These are phyloP conservation scores for Petrophora chlorosata DNA, from an alignment of 2,888 invertebrate genomes.

Conservation along the genomic window DNA sequence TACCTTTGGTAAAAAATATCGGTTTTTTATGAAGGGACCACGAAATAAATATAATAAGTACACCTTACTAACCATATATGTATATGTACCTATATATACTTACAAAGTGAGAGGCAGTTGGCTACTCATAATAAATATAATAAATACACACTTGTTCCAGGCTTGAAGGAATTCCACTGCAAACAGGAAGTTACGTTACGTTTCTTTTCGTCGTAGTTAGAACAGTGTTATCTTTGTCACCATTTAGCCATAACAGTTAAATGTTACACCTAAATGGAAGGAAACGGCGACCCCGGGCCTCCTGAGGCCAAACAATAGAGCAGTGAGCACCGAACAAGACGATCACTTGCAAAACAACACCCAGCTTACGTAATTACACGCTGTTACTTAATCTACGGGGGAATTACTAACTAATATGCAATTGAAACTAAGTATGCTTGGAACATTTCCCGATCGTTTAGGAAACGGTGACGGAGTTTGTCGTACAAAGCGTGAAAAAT, in stretches of 20 bases:
- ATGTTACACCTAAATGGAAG: constrained; percentile 27
- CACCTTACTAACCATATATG: no score
- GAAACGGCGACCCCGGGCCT: constrained; percentile 33
- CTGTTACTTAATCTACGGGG: neutral
- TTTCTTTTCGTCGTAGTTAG: neutral
- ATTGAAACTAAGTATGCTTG: constrained; percentile 1
- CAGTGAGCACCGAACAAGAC: neutral
- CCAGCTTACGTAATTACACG: neutral
- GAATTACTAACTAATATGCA: neutral
- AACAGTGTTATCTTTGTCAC: constrained; percentile 28
- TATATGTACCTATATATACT: no score
- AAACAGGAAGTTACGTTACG: neutral
- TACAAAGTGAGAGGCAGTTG: no score
- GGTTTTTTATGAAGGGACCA: no score
- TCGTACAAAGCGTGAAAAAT: constrained; percentile 25
- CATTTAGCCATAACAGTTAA: constrained; percentile 29
- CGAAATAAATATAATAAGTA: no score
- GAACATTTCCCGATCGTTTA: constrained; percentile 5
- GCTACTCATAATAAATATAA: no score
- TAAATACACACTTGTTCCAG: no score
- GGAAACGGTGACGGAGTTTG: constrained; percentile 25
- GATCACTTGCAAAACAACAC: constrained; percentile 12
- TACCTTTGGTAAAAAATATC: no score
- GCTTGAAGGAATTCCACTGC: no score
- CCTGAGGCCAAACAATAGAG: constrained; percentile 22